Base-by-base conservation (phyloP, 2,888 invertebrate species). In the Pedicia rivosa region DNA sequence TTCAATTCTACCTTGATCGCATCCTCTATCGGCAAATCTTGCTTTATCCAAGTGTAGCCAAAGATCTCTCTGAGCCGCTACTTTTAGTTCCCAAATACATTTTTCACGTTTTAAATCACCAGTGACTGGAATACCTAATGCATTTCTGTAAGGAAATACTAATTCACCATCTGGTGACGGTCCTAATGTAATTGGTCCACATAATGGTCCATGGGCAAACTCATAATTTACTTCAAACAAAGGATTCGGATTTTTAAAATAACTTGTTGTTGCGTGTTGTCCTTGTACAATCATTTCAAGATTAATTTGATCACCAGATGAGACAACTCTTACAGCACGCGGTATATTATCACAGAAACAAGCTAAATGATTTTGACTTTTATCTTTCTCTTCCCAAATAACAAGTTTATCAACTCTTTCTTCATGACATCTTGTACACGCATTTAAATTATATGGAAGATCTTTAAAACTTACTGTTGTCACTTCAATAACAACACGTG, bases 21-120 rank as follows among this genome's bases (percentile, higher is more conserved):
- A 90, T 41, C 78, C 77, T 28, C 83, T 72, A 29, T 86, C 82
- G 0, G 81, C 77, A 52, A 88, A 86, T 47, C 82, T 79, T 10
- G 84, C 80, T 50, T 84, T 78, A 50, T 88, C 88, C 49, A 88
- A 78, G 54, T 86, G 82, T 19, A 90, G 59, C 78, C 83, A 87
- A 15, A 90, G 70, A 54, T 90, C 88, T 41, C 86, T 67, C 41
- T 86, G 84, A 30, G 77, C 72, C 46, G 82, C 82, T 9, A 87
- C 82, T 46, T 77, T 74, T 29, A 87, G 64, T 49, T 82, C 81
- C 82, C 82, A 83, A 47, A 82, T 79, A 49, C 82, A 83, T 47
- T 78, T 72, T 45, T 78, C 78, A 22, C 66, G 64, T 47, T 73
- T 74, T n/a, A 73, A 73, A 53, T 74, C 73, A 6, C 72, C 71